These are phyloP conservation scores for Cygnus atratus DNA, from an alignment of 2,113 vertebrate genomes.

Conservation along the genomic window DNA sequence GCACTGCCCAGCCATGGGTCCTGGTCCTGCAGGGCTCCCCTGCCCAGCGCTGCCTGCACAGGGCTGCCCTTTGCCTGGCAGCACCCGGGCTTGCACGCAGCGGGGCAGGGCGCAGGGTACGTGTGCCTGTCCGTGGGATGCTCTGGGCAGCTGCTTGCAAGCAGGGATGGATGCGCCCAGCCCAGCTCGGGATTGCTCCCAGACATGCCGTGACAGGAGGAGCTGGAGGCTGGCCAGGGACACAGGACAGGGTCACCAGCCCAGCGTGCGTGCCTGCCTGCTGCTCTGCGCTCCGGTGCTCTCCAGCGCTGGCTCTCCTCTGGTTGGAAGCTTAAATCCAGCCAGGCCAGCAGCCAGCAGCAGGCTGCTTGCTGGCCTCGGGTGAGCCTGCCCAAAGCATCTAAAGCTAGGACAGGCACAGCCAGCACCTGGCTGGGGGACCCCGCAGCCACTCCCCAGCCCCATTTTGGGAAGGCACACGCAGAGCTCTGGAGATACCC, in stretches of 20 bases:
- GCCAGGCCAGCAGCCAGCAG: fast-evolving
- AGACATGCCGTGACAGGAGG: fast-evolving
- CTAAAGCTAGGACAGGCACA: background rate
- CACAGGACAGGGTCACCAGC: fast-evolving
- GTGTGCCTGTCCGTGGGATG: background rate
- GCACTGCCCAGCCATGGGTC: background rate
- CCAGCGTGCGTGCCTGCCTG: background rate
- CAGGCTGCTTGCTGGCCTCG: background rate
- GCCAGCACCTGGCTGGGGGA: background rate
- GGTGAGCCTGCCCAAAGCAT: fast-evolving
- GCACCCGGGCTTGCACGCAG: fast-evolving
- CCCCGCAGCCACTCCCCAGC: too few relatives aligned
- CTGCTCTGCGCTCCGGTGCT: background rate
- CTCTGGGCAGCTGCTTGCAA: background rate
- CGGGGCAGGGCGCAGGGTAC: fast-evolving
- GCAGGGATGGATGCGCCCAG: background rate
- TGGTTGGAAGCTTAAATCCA: background rate
- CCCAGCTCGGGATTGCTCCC: fast-evolving
- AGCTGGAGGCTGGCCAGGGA: background rate
- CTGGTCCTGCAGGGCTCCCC: background rate
- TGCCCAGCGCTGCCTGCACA: background rate
- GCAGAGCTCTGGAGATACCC: background rate
- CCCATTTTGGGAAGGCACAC: background rate
- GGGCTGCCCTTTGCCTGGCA: background rate
- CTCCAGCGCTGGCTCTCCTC: background rate